Conservation (phyloP, 1,140 invertebrate species). For the Macrotrachela quadricornifera region DNA sequence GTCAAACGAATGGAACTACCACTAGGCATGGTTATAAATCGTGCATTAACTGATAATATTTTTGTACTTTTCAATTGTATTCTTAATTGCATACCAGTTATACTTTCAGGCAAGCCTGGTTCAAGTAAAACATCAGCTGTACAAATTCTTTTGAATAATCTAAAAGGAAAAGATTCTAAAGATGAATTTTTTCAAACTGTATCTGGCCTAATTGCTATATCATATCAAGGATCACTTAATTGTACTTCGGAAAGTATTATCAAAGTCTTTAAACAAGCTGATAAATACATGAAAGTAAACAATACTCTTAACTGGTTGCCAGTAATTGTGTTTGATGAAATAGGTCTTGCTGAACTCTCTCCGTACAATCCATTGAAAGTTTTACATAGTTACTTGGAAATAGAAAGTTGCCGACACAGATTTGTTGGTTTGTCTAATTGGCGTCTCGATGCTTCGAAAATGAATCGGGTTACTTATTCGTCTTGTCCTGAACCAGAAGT, state of each 20-base stretch:
- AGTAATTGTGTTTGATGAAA: conserved; percentile 11
- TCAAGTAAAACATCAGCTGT: conserved; percentile 14
- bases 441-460: conserved; percentile 15
- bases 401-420: conserved; percentile 9
- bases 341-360: conserved; percentile 14
- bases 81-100: conserved; percentile 12
- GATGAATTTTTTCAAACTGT: conserved; percentile 11
- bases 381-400: conserved; percentile 13
- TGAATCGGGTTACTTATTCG: conserved; percentile 18
- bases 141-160: conserved; percentile 12
- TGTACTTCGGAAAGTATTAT: conserved; percentile 14
- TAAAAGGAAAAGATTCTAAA: conserved; percentile 12
- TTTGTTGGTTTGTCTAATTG: conserved; percentile 16
- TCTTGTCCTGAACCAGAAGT: conserved; percentile 18
- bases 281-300: conserved; percentile 1
- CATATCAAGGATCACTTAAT: conserved; percentile 13
- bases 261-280: conserved; percentile 13
- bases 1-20: too few species aligned
- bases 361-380: conserved; percentile 24
- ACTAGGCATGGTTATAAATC: conserved; percentile 11
- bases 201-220: conserved; percentile 11
- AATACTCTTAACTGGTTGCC: background rate
- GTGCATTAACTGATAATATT: conserved; percentile 13
- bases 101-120: conserved; percentile 15
- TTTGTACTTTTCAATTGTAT: conserved; percentile 14